Evolutionary conservation across 2,797 vertebrate genomes (phyloP).

Genomic region (Muscicapa striata): DNA sequence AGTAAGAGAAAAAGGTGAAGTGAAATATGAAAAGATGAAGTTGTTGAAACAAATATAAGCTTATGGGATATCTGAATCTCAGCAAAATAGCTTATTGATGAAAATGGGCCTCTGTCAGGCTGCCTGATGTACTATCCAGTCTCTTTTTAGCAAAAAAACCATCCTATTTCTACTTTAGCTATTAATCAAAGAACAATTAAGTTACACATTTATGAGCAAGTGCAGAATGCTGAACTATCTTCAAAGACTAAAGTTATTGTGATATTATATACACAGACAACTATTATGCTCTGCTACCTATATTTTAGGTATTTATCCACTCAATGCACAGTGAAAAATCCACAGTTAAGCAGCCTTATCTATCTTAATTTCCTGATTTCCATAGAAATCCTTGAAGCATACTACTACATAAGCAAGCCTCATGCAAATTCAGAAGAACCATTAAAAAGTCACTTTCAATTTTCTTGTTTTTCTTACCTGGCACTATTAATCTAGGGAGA

Average conservation of each 20-base stretch:
- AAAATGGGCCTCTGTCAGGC: conserved; percentile 35
- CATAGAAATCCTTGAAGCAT: background rate
- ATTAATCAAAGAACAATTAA: conserved; percentile 66
- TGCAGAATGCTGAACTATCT: background rate
- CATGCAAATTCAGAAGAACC: conserved; percentile 53
- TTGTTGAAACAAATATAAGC: conserved; percentile 39
- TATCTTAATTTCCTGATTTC: conserved; percentile 24
- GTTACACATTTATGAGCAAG: background rate
- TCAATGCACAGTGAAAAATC: background rate
- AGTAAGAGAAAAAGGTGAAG: background rate
- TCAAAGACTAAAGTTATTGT: background rate
- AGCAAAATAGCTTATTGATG: conserved; percentile 30
- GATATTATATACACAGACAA: conserved; percentile 1
- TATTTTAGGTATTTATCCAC: conserved; percentile 10
- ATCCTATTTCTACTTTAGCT: conserved; percentile 15
- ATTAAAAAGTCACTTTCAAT: conserved; percentile 67
- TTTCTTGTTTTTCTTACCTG: conserved; percentile 46
- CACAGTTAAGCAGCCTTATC: background rate
- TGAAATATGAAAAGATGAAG: conserved; percentile 36
- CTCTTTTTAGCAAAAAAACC: background rate
- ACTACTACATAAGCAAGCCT: conserved; percentile 33
- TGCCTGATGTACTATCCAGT: background rate
- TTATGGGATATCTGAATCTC: conserved; percentile 25
- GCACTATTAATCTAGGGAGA: conserved; percentile 69
- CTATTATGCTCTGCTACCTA: background rate